Percentiles rank a stretch among this genome's conserved stretches.
Conservation (phyloP, 2,113 vertebrate genomes). For the Heptranchias perlo region DNA sequence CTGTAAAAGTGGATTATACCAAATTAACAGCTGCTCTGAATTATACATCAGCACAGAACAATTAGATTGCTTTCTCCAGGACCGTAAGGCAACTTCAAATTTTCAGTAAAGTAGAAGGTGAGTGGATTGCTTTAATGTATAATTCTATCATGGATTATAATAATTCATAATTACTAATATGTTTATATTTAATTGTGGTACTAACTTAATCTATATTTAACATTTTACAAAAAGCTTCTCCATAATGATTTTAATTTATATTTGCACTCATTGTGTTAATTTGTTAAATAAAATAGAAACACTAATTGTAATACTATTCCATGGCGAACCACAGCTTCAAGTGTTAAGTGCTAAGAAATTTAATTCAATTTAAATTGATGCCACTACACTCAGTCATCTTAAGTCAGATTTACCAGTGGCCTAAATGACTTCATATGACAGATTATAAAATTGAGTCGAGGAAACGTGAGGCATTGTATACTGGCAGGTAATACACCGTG, state of each 20-base stretch:
- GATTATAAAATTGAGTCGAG: neutral
- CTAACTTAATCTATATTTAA: neutral
- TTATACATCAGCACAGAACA: neutral
- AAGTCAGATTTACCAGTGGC: neutral
- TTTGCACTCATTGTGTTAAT: neutral
- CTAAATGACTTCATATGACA: neutral
- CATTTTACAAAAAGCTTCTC: neutral
- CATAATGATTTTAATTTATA: neutral
- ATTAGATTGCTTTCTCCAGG: neutral
- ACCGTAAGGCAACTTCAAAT: neutral
- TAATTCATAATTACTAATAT: neutral
- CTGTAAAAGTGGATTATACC: neutral
- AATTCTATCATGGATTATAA: neutral
- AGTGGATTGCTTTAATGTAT: neutral
- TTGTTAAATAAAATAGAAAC: neutral
- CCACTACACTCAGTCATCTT: neutral
- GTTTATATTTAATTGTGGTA: neutral
- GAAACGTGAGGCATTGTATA: neutral
- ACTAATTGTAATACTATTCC: neutral
- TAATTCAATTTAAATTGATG: neutral
- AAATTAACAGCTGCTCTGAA: neutral
- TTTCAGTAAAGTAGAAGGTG: neutral
- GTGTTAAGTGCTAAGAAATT: neutral
- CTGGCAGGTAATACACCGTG: slow-evolving; percentile 4
- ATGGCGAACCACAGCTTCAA: neutral